A percentile compares a stretch with the other conserved stretches of the same genome.
Conservation (phyloP, 2,888 invertebrate genomes). For the Eupithecia tripunctaria region DNA sequence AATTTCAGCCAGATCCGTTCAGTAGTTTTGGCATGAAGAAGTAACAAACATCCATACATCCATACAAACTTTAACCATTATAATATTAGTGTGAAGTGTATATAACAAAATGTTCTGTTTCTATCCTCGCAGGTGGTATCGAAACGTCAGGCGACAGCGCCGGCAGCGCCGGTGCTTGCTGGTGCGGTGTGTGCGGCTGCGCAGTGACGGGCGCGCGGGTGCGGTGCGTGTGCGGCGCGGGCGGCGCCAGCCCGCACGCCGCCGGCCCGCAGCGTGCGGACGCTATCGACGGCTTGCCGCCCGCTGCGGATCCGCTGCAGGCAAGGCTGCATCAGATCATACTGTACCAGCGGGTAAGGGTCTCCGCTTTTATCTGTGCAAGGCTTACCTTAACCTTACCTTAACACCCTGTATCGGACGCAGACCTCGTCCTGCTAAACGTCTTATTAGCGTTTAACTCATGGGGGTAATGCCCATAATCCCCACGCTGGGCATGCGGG, state of each 20-base stretch:
- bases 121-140: slow-evolving; percentile 49
- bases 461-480: no score
- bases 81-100: no score
- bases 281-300: slow-evolving; percentile 90
- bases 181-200: slow-evolving; percentile 54
- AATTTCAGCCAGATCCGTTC: no score
- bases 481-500: no score
- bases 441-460: no score
- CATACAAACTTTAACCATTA: no score
- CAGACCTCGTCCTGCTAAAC: no score
- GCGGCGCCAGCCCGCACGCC: slow-evolving; percentile 51
- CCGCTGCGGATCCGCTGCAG: slow-evolving; percentile 89
- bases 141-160: slow-evolving; percentile 56
- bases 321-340: slow-evolving; percentile 92
- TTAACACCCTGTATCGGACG: no score
- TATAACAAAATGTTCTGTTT: no score
- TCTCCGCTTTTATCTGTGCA: not conserved
- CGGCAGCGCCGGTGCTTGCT: slow-evolving; percentile 37
- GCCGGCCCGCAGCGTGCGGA: slow-evolving; percentile 74
- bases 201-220: slow-evolving; percentile 47
- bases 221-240: slow-evolving; percentile 55
- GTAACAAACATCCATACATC: no score
- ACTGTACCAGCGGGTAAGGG: slow-evolving; percentile 89
- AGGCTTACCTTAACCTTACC: no score
- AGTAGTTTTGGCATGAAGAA: no score